Evolutionary conservation across 2,888 invertebrate genomes (phyloP), one percentile per base, ranked within the genome.

Genomic region (Aleiodes testaceus): DNA sequence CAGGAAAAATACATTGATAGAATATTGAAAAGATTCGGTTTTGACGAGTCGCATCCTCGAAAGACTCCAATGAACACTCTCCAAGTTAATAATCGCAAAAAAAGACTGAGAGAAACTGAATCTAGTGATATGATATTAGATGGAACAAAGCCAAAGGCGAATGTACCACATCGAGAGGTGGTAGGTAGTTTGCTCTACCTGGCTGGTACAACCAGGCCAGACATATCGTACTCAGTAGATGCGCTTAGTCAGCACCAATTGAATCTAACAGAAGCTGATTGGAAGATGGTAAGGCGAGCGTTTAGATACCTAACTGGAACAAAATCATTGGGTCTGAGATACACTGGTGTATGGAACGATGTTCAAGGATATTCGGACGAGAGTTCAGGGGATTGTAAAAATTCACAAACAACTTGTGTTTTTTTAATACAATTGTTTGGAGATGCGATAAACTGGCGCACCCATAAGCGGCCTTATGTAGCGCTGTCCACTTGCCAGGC

Each of bases 1-100:
- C 78, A 78, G 66, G 50, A 45, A n/a, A 69, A 49, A 9, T 77
- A 78, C 64, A 72, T 74, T 20, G 45, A 42, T 1, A 69, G 67
- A 7, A 36, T 78, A 1, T 64, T 79, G n/a, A 64, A 64, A 16
- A 47, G 59, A 63, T 79, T 61, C 61, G 66, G 66, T 4, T 77
- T 76, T 73, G 22, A 66, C 9, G 55, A 78, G 5, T 74, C 66
- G 22, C 76, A 76, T 20, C 53, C 69, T 45, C 42, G 22, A 22
- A 44, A 65, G 50, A 11, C 65, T 47, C 14, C 64, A 22, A 53
- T 53, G n/a, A 12, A 22, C 1, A 53, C 63, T 55, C 9, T 18
- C 3, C 14, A 49, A 18, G 63, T 42, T 55, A 66, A 16, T 44
- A 68, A 42, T 30, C 69, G 69, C 55, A 61, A 30, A 36, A 59